A percentile compares a stretch with the other conserved stretches of the same genome.
Evolutionary conservation across 2,888 invertebrate genomes (phyloP).

Genomic region (Himalopsyche anomala): DNA sequence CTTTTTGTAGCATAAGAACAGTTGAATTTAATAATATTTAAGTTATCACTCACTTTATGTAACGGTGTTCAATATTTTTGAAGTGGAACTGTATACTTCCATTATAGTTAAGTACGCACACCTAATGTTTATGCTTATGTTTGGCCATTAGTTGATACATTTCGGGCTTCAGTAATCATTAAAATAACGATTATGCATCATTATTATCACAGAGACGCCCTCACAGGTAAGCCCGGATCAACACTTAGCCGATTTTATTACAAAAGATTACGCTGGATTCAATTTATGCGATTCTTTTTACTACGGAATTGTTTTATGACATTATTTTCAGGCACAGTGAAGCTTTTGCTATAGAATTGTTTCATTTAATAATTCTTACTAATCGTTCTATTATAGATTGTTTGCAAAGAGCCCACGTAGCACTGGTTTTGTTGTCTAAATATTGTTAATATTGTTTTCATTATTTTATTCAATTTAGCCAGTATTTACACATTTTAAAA

Average conservation of each 20-base stretch:
- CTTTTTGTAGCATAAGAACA: too few relatives aligned
- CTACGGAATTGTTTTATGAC: background rate
- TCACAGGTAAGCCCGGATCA: slow-evolving; percentile 39
- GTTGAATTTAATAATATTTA: too few relatives aligned
- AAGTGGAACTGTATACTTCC: slow-evolving; percentile 35
- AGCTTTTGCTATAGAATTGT: background rate
- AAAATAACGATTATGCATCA: slow-evolving; percentile 57
- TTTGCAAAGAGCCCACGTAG: too few relatives aligned
- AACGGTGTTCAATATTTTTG: background rate
- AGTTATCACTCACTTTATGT: background rate
- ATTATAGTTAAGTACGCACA: slow-evolving; percentile 41
- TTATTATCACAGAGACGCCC: slow-evolving; percentile 44
- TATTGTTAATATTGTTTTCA: too few relatives aligned
- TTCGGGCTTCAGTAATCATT: slow-evolving; percentile 56
- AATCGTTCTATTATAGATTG: too few relatives aligned
- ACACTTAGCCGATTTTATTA: slow-evolving; percentile 41
- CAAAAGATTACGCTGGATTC: slow-evolving; percentile 15
- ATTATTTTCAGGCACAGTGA: background rate
- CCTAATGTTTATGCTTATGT: slow-evolving; percentile 47
- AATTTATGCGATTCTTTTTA: slow-evolving; percentile 28
- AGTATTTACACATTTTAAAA: too few relatives aligned
- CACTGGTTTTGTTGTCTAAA: too few relatives aligned
- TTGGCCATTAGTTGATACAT: slow-evolving; percentile 54
- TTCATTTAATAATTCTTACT: too few relatives aligned
- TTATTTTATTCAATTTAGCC: too few relatives aligned